phyloP scores from a whole-genome alignment of 2,888 invertebrate genomes.

The Coenonympha glycerion region DNA sequence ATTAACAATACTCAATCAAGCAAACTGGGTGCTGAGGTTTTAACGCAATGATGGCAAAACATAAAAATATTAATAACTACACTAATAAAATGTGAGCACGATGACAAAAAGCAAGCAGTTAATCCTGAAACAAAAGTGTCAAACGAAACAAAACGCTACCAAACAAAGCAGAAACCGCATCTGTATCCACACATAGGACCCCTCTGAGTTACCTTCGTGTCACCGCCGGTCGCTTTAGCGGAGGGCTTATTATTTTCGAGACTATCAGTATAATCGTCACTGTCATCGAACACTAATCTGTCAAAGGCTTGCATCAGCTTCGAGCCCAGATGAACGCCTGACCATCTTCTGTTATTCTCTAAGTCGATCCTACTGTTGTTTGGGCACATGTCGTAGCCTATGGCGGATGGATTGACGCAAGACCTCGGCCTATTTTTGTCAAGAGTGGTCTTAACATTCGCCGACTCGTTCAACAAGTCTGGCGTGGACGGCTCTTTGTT shows the following conservation, averaged over 20 bases:
- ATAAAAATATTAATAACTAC: slow-evolving; percentile 17
- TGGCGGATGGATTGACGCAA: slow-evolving; percentile 77
- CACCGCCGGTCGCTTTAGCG: slow-evolving; percentile 69
- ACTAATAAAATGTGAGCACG: slow-evolving; percentile 30
- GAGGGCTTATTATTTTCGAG: slow-evolving; percentile 77
- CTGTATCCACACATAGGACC: slow-evolving; percentile 42
- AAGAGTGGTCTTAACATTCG: slow-evolving; percentile 62
- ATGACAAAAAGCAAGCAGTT: slow-evolving; percentile 34
- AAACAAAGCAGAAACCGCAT: slow-evolving; percentile 38
- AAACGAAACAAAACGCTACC: slow-evolving; percentile 32
- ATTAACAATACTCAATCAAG: slow-evolving; percentile 8
- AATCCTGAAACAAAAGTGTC: slow-evolving; percentile 37
- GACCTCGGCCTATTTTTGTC: slow-evolving; percentile 81
- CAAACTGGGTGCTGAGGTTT: slow-evolving; percentile 7
- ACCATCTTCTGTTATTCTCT: slow-evolving; percentile 81
- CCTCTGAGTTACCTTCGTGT: slow-evolving; percentile 65
- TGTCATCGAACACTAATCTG: slow-evolving; percentile 79
- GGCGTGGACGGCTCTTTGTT: slow-evolving; percentile 75
- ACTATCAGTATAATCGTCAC: slow-evolving; percentile 85
- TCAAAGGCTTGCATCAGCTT: slow-evolving; percentile 84
- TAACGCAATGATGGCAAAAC: slow-evolving; percentile 1
- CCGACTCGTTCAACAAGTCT: slow-evolving; percentile 76
- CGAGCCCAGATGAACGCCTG: slow-evolving; percentile 81
- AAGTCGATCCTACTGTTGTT: slow-evolving; percentile 67
- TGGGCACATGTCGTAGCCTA: slow-evolving; percentile 68